phyloP scores from a whole-genome alignment of 1,140 invertebrate species.

The silkworm (Bombyx mori) region ASM3026992v2 NC_085116.1:11538001-11538500 shows the following conservation, averaged over 20 bases:
- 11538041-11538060: conserved; percentile 52
- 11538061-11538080: conserved; percentile 64
- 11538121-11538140: conserved; percentile 18
- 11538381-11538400: conserved; percentile 25
- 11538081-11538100: conserved; percentile 51
- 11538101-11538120: conserved; percentile 37
- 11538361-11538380: conserved; percentile 7
- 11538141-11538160: conserved; percentile 38
- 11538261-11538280: conserved; percentile 60
- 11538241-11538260: conserved; percentile 58
- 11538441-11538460: conserved; percentile 39
- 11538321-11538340: conserved; percentile 31
- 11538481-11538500: conserved; percentile 44
- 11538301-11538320: conserved; percentile 37
- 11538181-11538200: conserved; percentile 63
- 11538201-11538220: conserved; percentile 68
- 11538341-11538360: conserved; percentile 21
- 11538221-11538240: conserved; percentile 64
- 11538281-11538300: conserved; percentile 47
- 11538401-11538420: conserved; percentile 28
- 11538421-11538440: conserved; percentile 38
- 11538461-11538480: conserved; percentile 41
- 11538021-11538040: conserved; percentile 35
- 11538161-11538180: conserved; percentile 59
- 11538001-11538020: conserved; percentile 49